These are phyloP conservation scores for Chrysodeixis includens DNA, from an alignment of 2,888 invertebrate species.

Conservation along the genomic window DNA sequence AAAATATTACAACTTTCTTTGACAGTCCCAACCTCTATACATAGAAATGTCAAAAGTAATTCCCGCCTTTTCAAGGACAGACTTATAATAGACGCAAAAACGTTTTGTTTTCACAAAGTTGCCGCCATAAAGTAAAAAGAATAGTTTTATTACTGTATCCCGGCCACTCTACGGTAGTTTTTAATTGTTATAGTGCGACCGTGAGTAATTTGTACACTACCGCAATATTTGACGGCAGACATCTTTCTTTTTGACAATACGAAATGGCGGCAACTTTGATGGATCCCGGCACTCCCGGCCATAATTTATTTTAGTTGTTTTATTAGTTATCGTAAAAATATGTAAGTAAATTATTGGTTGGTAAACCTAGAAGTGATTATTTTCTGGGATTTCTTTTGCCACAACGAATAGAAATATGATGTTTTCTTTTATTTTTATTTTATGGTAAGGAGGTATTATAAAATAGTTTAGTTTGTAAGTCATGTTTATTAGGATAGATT, in stretches of 20 bases:
- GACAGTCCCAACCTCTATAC: conserved; percentile 22
- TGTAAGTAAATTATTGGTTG: conserved; percentile 38
- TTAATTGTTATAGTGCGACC: conserved; percentile 79
- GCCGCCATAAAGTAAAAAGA: conserved; percentile 64
- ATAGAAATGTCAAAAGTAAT: conserved; percentile 32
- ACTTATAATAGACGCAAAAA: conserved; percentile 55
- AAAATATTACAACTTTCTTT: conserved; percentile 60
- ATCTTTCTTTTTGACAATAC: conserved; percentile 62
- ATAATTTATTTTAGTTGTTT: conserved; percentile 56
- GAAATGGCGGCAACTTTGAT: conserved; percentile 57
- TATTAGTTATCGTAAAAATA: conserved; percentile 51
- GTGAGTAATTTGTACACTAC: conserved; percentile 77
- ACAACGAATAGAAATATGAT: conserved; percentile 16
- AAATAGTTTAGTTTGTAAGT: neutral
- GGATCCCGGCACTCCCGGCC: conserved; percentile 45
- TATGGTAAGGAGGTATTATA: neutral
- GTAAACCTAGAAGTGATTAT: conserved; percentile 39
- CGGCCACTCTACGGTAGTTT: conserved; percentile 81
- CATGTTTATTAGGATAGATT: neutral
- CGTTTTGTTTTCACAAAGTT: conserved; percentile 66
- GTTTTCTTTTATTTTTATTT: conserved; percentile 19
- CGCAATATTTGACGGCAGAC: conserved; percentile 71
- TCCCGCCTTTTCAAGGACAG: conserved; percentile 57
- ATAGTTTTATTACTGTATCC: conserved; percentile 71
- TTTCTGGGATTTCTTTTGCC: conserved; percentile 33